These are phyloP conservation scores for Heliconius melpomene DNA, from an alignment of 1,140 invertebrate genomes.

Conservation along the genomic window DNA sequence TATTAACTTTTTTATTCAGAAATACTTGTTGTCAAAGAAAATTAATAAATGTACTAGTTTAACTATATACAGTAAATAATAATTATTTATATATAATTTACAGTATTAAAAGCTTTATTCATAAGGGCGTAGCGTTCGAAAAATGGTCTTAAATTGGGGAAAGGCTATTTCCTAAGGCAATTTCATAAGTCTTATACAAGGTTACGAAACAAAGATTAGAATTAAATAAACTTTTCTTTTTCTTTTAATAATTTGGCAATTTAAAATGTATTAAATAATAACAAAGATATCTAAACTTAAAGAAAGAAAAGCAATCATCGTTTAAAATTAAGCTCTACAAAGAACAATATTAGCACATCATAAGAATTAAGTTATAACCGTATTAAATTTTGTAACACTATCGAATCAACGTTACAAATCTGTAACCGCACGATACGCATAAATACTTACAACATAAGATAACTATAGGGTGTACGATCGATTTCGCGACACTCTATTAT, in stretches of 20 bases:
- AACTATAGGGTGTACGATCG: slow-evolving; percentile 48
- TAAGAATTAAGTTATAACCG: slow-evolving; percentile 42
- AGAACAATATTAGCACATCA: slow-evolving; percentile 34
- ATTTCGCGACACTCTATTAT: slow-evolving; percentile 48
- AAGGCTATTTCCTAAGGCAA: no score
- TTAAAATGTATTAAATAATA: no score
- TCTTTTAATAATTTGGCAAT: no score
- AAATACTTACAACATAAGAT: slow-evolving; percentile 56
- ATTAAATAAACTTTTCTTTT: no score
- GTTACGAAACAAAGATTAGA: no score
- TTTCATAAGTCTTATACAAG: no score
- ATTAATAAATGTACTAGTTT: not conserved
- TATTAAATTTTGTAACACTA: slow-evolving; percentile 45
- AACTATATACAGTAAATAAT: not conserved
- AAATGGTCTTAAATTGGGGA: no score
- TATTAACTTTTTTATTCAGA: not conserved
- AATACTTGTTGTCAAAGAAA: not conserved
- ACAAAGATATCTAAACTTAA: not conserved
- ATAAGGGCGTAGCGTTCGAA: no score
- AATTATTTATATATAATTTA: not conserved
- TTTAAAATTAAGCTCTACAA: not conserved
- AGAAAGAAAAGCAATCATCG: not conserved
- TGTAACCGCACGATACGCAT: slow-evolving; percentile 41
- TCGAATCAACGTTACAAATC: slow-evolving; percentile 50
- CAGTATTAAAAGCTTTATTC: no score